Conservation (phyloP, 2,113 vertebrate genomes). For the Hepsetus odoe region DNA sequence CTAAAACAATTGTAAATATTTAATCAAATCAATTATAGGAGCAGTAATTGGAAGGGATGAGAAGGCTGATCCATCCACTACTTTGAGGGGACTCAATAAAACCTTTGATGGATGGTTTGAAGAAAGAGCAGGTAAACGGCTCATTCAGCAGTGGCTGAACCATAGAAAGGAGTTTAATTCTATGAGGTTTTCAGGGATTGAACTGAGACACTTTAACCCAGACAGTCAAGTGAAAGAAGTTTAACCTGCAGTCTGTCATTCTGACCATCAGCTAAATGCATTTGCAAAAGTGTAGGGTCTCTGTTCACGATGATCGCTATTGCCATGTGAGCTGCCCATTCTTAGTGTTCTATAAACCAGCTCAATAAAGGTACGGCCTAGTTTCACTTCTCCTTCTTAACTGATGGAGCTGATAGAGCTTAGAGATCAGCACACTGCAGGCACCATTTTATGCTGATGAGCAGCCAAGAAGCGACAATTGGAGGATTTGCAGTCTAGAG, state of each 20-base stretch:
- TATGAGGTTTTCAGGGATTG: not conserved
- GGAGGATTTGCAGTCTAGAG: constrained; percentile 24
- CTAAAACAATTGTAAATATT: constrained; percentile 32
- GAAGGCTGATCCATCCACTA: not conserved
- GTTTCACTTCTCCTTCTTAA: constrained; percentile 7
- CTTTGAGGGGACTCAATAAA: constrained; percentile 17
- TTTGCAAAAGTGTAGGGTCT: not conserved
- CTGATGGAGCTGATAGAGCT: constrained; percentile 5
- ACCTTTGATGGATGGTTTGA: constrained; percentile 34
- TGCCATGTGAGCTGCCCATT: not conserved
- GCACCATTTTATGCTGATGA: constrained; percentile 36
- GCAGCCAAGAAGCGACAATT: not conserved
- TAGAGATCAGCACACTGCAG: constrained; percentile 29
- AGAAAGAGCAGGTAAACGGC: constrained; percentile 21
- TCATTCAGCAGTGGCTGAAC: not conserved
- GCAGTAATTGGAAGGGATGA: constrained; percentile 3
- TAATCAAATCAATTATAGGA: constrained; percentile 31
- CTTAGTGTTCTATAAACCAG: constrained; percentile 2
- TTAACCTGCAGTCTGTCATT: not conserved
- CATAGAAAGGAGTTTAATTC: not conserved
- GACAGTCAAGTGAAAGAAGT: not conserved
- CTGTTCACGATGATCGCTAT: not conserved
- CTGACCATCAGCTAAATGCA: not conserved
- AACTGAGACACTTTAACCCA: not conserved
- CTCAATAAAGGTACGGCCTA: not conserved